Evolutionary conservation across 1,140 invertebrate species (phyloP).

Genomic region (Euwallacea fornicatus): DNA sequence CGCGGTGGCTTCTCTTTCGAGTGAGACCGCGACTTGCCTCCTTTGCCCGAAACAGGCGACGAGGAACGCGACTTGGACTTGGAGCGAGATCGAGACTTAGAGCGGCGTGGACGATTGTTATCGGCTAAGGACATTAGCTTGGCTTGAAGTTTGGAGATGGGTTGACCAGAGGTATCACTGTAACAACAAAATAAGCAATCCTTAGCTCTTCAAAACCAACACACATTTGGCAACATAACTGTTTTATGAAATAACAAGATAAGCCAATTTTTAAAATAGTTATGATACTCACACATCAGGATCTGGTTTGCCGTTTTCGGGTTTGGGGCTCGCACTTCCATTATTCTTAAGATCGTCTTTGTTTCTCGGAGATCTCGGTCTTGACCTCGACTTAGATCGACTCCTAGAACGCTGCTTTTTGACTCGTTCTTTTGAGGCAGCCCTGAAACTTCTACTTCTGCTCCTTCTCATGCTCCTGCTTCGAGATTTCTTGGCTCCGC

Average conservation of each 20-base stretch:
- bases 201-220: too few species aligned
- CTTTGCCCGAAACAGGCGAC: slow-evolving; percentile 27
- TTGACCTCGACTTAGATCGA: slow-evolving; percentile 26
- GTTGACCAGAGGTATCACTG: slow-evolving; percentile 51
- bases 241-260: too few species aligned
- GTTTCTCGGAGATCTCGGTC: slow-evolving; percentile 34
- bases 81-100: slow-evolving; percentile 47
- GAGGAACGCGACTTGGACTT: slow-evolving; percentile 39
- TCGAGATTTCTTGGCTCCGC: slow-evolving; percentile 6
- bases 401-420: slow-evolving; percentile 9
- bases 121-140: slow-evolving; percentile 63
- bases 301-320: slow-evolving; percentile 41
- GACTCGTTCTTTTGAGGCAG: background rate
- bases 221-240: too few species aligned
- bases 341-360: slow-evolving; percentile 44
- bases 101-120: slow-evolving; percentile 53
- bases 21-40: slow-evolving; percentile 53
- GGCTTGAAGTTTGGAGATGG: slow-evolving; percentile 62
- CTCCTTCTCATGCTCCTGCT: slow-evolving; percentile 25
- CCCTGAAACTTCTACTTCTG: slow-evolving; percentile 20
- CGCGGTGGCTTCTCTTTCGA: slow-evolving; percentile 48
- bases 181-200: too few species aligned
- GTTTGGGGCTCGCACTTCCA: slow-evolving; percentile 47
- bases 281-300: slow-evolving; percentile 15
- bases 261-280: too few species aligned